These are phyloP conservation scores for Chrysopilus asiliformis DNA, from an alignment of 2,888 invertebrate genomes.

Conservation along the genomic window DNA sequence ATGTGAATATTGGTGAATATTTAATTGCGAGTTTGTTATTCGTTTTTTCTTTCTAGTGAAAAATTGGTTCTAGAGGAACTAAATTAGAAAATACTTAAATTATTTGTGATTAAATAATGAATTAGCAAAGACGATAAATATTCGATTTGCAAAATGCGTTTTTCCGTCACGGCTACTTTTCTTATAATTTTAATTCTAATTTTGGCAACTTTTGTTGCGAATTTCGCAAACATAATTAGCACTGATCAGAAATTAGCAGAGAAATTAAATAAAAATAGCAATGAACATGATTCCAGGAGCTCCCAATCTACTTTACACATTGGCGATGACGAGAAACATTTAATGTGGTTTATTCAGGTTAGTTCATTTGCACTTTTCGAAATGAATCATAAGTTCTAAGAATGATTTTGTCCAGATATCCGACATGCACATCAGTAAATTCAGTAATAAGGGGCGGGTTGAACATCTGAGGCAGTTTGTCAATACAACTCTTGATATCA, in stretches of 20 bases:
- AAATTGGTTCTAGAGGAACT: no score
- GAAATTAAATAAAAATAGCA: no score
- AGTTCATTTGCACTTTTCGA: conserved; percentile 13
- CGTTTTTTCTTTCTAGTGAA: no score
- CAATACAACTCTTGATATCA: conserved; percentile 52
- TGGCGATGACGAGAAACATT: conserved; percentile 42
- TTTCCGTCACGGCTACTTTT: conserved; percentile 47
- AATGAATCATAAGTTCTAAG: background rate
- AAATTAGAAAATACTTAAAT: no score
- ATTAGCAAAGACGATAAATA: no score
- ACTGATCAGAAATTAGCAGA: conserved; percentile 38
- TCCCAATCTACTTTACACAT: no score
- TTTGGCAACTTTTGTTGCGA: conserved; percentile 54
- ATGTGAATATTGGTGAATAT: no score
- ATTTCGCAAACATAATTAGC: conserved; percentile 52
- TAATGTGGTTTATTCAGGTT: conserved; percentile 71
- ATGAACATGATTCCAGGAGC: no score
- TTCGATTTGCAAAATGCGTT: conserved; percentile 51
- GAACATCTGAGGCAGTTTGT: conserved; percentile 70
- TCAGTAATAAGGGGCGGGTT: conserved; percentile 58
- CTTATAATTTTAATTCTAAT: conserved; percentile 48
- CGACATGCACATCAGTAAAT: conserved; percentile 80
- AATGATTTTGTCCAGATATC: conserved; percentile 48
- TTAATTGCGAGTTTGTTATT: no score
- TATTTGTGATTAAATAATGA: no score